Conservation (phyloP, 92 coral and sea anemone species). For the Epizoanthus rinbou region DNA sequence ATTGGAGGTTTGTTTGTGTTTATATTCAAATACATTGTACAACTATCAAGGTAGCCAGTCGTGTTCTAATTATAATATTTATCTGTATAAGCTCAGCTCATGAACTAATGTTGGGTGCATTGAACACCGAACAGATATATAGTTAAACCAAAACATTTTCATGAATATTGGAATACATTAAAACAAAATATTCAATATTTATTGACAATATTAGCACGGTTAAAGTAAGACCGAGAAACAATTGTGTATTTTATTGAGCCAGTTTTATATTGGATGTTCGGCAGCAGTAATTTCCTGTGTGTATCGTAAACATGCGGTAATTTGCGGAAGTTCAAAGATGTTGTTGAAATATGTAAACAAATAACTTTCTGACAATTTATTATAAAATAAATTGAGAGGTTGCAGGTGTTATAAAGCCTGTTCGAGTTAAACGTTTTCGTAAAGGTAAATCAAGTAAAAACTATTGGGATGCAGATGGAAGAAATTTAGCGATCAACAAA, state of each 20-base stretch:
- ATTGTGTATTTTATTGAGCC: background rate
- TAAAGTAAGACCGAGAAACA: background rate
- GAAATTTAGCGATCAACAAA: too few species aligned
- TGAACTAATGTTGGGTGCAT: background rate
- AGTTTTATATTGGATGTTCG: background rate
- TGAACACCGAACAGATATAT: background rate
- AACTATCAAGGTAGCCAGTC: background rate
- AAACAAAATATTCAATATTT: constrained; percentile 1
- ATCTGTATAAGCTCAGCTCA: background rate
- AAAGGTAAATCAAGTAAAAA: too few species aligned
- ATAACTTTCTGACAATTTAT: background rate
- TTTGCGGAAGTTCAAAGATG: background rate
- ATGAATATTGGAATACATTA: constrained; percentile 14
- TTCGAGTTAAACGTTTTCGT: too few species aligned
- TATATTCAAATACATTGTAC: background rate
- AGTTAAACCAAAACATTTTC: background rate
- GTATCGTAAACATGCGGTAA: background rate
- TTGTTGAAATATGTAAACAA: background rate
- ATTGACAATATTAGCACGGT: background rate
- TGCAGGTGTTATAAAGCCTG: constrained; percentile 7
- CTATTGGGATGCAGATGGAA: too few species aligned
- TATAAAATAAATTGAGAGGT: background rate
- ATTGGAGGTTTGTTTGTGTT: constrained; percentile 47
- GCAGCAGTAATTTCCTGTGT: background rate
- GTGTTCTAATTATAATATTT: background rate